Evolutionary conservation across 2,888 invertebrate genomes (phyloP).

Genomic region (Pedicia rivosa): DNA sequence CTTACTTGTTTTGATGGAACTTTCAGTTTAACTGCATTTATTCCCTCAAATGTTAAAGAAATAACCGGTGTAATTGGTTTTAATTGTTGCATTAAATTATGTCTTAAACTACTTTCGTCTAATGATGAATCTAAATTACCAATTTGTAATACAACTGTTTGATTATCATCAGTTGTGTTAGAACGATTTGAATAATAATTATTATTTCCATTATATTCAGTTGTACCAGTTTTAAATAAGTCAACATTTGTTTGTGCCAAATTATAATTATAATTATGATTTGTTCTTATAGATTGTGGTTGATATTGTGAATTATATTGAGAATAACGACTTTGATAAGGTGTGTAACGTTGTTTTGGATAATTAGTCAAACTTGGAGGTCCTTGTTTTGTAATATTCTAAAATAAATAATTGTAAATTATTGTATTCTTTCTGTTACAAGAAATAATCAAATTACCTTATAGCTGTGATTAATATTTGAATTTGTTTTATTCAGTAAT

Average conservation of each 20-base stretch:
- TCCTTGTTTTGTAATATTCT: too few relatives aligned
- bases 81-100: slow-evolving; percentile 24
- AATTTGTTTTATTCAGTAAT: too few relatives aligned
- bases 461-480: too few relatives aligned
- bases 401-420: too few relatives aligned
- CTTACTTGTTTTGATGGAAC: slow-evolving; percentile 21
- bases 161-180: slow-evolving; percentile 1
- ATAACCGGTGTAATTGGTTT: slow-evolving; percentile 30
- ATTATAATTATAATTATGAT: too few relatives aligned
- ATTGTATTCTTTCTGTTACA: too few relatives aligned
- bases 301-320: neutral
- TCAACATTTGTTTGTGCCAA: too few relatives aligned
- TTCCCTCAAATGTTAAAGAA: slow-evolving; percentile 27
- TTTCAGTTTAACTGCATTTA: slow-evolving; percentile 28
- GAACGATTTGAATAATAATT: neutral
- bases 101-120: slow-evolving; percentile 26
- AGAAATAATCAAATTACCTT: too few relatives aligned
- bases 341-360: slow-evolving; percentile 20
- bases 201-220: too few relatives aligned
- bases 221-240: too few relatives aligned
- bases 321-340: slow-evolving; percentile 20
- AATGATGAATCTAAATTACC: slow-evolving; percentile 30
- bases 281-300: too few relatives aligned
- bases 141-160: slow-evolving; percentile 24
- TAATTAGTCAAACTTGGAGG: slow-evolving; percentile 1